Conservation (phyloP, 2,797 vertebrate genomes). For the Synaphobranchus kaupii region DNA sequence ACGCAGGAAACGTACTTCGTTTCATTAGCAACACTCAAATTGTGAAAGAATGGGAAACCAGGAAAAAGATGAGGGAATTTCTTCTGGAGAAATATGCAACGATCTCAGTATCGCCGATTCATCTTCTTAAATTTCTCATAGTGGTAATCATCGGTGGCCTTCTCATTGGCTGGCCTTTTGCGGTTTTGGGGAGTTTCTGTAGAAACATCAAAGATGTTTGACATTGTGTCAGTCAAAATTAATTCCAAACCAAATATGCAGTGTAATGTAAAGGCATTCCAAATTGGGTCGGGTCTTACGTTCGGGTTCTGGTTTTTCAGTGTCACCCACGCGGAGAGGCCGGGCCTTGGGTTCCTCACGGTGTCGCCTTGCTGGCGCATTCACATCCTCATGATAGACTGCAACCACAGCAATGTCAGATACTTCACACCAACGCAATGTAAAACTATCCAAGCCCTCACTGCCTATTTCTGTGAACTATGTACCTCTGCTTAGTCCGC, state of each 20-base stretch:
- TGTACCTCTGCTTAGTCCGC: not conserved
- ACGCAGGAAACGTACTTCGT: not conserved
- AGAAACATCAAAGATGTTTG: not conserved
- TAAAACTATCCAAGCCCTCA: not conserved
- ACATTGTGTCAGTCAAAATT: not conserved
- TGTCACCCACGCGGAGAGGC: slow-evolving; percentile 91
- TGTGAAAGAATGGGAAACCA: not conserved
- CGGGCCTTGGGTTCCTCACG: slow-evolving; percentile 92
- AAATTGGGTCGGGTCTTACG: slow-evolving; percentile 67
- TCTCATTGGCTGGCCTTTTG: slow-evolving; percentile 94
- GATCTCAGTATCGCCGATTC: slow-evolving; percentile 87
- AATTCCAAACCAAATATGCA: not conserved
- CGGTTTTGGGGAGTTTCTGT: slow-evolving; percentile 58
- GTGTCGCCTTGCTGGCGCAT: slow-evolving; percentile 87
- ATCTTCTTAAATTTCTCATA: slow-evolving; percentile 99
- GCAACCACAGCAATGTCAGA: slow-evolving; percentile 34
- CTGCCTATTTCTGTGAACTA: not conserved
- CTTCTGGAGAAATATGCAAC: not conserved
- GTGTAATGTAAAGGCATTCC: not conserved
- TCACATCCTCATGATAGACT: slow-evolving; percentile 95
- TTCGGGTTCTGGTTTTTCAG: slow-evolving; percentile 91
- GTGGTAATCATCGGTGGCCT: slow-evolving; percentile 97
- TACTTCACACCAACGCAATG: not conserved
- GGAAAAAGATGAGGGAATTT: not conserved
- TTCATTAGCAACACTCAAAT: not conserved